Base-by-base conservation (phyloP, 2,888 invertebrate species). In the Leptopilina drosophilae region DNA sequence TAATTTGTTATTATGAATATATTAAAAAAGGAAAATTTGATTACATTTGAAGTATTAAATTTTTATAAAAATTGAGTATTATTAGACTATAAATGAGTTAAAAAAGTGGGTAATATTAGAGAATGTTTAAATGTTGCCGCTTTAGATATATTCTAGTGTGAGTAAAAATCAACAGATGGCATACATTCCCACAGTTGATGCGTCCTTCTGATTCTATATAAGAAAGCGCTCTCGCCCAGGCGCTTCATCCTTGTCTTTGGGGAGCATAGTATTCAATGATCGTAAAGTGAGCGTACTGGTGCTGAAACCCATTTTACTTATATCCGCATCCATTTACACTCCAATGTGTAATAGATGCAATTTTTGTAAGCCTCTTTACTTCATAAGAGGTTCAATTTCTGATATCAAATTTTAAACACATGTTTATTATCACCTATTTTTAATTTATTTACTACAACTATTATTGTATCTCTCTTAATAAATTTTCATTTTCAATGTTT, bases 181-280 rank as follows among this genome's bases (percentile, higher is more conserved):
- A 0, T 11, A 12, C 20, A 2, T 42, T 59, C 67, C 20, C 67
- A 33, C 9, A 77, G 33, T 26, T 46, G 46, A 67, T n/a, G 14
- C 15, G 26, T n/a, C 20, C 26, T 11, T 15, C 0, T 26, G 62
- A 79, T 33, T 8, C 11, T 42, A 49, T 76, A 81, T 77, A 77
- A 33, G 26, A 4, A 11, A 33, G 56, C 53, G 20, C 0, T 7
- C 15, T 7, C 15, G 11, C 5, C 33, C 6, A 33, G 46, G 11
- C 14, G 4, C 4, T 5, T 56, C 33, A 76, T 83, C 96, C 95
- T 96, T 96, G 96, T 96, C 95, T 95, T 86, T 92, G 95, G 96
- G 96, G 96, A 96, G 96, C 96, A 94, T 94, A 96, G 95, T 96
- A 95, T 95, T 94, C 96, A 94, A 94, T 95, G 96, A 96, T 94